Conservation (phyloP, 37 sponge, comb jelly and placozoan species). For the Crambe crambe region DNA sequence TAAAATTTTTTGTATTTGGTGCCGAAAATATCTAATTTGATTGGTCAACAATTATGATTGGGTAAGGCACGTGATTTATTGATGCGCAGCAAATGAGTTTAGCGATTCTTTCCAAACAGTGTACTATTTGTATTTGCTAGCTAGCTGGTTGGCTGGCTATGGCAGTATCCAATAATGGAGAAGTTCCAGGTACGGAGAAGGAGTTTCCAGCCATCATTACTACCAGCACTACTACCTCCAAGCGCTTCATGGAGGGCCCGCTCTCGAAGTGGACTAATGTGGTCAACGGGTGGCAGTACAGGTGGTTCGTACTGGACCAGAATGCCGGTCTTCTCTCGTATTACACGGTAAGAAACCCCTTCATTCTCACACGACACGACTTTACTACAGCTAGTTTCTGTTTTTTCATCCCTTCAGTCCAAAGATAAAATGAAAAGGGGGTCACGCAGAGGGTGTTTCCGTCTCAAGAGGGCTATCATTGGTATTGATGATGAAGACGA, state of each 20-base stretch:
- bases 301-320: conserved; percentile 97
- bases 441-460: conserved; percentile 75
- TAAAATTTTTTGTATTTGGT: background rate
- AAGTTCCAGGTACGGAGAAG: no score
- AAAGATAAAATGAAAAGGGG: conserved; percentile 92
- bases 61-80: background rate
- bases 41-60: background rate
- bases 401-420: conserved; percentile 40
- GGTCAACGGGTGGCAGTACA: conserved; percentile 97
- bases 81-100: background rate
- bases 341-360: conserved; percentile 80
- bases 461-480: conserved; percentile 78
- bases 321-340: conserved; percentile 88
- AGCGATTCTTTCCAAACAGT: background rate
- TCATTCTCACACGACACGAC: background rate
- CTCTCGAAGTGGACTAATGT: conserved; percentile 99
- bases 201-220: no score
- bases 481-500: conserved; percentile 97
- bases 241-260: conserved; percentile 87
- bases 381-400: no score
- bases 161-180: no score
- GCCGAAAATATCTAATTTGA: background rate
- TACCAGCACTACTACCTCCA: no score
- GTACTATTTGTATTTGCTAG: background rate
- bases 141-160: no score